Conservation (phyloP, 2,113 vertebrate species). For the Pachyramphus minor region DNA sequence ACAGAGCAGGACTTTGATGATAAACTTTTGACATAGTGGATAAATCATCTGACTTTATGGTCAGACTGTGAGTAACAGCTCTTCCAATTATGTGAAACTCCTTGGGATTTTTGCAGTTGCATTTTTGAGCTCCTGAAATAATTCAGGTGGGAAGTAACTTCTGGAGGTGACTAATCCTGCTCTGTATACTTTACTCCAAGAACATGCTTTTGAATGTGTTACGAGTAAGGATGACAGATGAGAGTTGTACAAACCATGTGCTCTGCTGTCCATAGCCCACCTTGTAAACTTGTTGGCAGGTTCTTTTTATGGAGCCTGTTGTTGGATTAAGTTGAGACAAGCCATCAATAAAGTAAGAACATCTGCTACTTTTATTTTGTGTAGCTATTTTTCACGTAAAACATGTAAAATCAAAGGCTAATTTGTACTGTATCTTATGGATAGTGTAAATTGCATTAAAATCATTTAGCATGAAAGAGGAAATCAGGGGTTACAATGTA, state of each 20-base stretch:
- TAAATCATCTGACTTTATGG: background rate
- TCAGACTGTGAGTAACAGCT: background rate
- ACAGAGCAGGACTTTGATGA: background rate
- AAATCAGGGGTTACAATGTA: background rate
- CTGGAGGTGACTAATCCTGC: background rate
- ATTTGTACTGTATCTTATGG: background rate
- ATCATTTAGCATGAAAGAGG: background rate
- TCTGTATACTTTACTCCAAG: background rate
- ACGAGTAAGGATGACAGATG: background rate
- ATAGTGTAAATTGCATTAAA: background rate
- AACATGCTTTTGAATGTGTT: background rate
- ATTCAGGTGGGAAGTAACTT: background rate
- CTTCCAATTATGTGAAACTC: background rate
- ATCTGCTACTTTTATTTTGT: conserved; percentile 23
- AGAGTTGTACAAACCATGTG: background rate
- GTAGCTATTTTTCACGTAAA: background rate
- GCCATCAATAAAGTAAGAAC: background rate
- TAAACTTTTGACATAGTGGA: background rate
- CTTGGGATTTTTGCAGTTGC: background rate
- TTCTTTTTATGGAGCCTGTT: background rate
- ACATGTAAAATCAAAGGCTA: background rate
- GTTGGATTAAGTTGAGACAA: background rate
- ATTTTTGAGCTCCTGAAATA: background rate
- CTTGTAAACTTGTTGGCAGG: background rate
- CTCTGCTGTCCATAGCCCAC: background rate